Conservation (phyloP, 53 echinoderm and acorn worm genomes). For the Henricia sp. region DNA sequence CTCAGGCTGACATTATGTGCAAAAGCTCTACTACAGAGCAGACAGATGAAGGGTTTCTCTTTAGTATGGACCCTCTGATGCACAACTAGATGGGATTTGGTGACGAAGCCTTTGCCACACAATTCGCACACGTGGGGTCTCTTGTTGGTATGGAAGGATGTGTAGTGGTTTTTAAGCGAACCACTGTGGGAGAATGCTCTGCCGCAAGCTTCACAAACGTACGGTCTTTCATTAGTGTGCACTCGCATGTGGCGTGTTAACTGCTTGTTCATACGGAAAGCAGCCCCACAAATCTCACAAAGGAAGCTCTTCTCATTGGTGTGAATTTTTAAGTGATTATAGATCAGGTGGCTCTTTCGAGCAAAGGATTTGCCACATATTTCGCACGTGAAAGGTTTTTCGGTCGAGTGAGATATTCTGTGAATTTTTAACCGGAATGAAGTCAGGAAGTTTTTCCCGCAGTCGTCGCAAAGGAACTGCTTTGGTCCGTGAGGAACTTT, state of each 20-base stretch:
- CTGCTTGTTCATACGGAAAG: neutral
- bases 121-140: neutral
- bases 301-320: neutral
- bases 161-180: neutral
- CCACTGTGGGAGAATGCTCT: neutral
- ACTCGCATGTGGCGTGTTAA: conserved; percentile 2
- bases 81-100: neutral
- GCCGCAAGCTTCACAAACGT: conserved; percentile 5
- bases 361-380: neutral
- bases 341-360: neutral
- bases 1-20: neutral
- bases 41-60: neutral
- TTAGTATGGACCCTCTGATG: neutral
- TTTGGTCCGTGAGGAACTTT: too few species aligned
- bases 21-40: neutral
- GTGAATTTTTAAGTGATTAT: neutral
- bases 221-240: conserved; percentile 9
- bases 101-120: neutral
- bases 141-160: neutral
- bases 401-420: too few species aligned
- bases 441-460: too few species aligned
- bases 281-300: neutral
- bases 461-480: too few species aligned
- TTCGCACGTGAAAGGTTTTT: neutral
- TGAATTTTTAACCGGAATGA: too few species aligned